These are phyloP conservation scores for Lepeophtheirus nordmannii DNA, from an alignment of 2,888 invertebrate genomes.

Conservation along the genomic window DNA sequence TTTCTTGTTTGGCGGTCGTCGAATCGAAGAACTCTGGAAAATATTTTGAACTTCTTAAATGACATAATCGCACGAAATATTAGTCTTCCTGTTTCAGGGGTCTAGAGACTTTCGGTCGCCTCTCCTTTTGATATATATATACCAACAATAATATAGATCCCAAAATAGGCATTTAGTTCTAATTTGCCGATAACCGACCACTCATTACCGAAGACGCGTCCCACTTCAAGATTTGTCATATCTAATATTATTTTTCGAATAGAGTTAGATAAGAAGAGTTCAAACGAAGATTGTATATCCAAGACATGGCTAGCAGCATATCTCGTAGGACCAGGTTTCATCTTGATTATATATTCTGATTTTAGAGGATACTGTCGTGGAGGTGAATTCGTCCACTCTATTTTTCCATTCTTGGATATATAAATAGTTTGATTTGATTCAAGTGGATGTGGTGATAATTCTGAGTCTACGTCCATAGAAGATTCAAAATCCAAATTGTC, in stretches of 20 bases:
- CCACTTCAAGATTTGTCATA: neutral
- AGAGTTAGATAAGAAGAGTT: neutral
- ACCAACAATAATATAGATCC: neutral
- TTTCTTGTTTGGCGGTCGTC: neutral
- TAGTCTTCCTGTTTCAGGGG: neutral
- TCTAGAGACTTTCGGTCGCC: neutral
- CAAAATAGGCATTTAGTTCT: too few relatives aligned
- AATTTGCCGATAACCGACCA: neutral
- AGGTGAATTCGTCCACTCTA: too few relatives aligned
- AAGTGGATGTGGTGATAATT: too few relatives aligned
- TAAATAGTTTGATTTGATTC: too few relatives aligned
- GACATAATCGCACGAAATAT: neutral
- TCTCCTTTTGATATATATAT: neutral
- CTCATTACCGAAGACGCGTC: neutral
- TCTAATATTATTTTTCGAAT: neutral
- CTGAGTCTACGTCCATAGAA: too few relatives aligned
- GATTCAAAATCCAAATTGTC: too few relatives aligned
- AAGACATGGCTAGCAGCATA: neutral
- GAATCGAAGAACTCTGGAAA: neutral
- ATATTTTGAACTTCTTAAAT: neutral
- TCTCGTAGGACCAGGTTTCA: constrained; percentile 1
- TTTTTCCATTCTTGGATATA: too few relatives aligned
- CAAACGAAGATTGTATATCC: neutral
- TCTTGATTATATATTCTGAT: neutral
- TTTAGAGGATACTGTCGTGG: too few relatives aligned